Evolutionary conservation across 2,113 vertebrate species (phyloP).

Genomic region (Azemiops feae): DNA sequence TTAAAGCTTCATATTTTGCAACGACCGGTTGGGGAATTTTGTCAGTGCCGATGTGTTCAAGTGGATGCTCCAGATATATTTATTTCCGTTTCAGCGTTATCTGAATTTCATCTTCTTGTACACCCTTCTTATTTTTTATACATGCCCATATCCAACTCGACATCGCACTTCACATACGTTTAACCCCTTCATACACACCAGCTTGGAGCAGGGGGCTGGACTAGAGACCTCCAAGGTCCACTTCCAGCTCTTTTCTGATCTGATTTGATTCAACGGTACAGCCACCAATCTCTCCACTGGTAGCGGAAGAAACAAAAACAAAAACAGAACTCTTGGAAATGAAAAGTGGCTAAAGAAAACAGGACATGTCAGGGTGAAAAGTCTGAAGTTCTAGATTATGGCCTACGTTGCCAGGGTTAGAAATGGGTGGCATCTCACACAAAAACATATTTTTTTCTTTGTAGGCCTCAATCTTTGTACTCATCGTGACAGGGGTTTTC

Average conservation of each 20-base stretch:
- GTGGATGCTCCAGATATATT: neutral
- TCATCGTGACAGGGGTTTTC: neutral
- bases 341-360: neutral
- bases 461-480: neutral
- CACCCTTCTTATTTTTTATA: no score
- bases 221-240: no score
- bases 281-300: no score
- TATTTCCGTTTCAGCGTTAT: neutral
- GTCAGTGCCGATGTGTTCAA: no score
- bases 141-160: no score
- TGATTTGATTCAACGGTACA: no score
- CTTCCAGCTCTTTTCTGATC: neutral
- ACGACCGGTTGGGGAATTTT: no score
- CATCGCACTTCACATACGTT: no score
- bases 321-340: neutral
- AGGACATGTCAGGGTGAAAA: neutral
- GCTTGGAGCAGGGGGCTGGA: no score
- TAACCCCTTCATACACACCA: no score
- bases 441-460: neutral
- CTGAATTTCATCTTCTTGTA: no score
- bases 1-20: no score
- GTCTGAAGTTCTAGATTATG: neutral
- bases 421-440: neutral
- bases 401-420: neutral
- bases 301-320: neutral